Conservation (phyloP, 2,888 invertebrate species). For the Acrobasis repandana region DNA sequence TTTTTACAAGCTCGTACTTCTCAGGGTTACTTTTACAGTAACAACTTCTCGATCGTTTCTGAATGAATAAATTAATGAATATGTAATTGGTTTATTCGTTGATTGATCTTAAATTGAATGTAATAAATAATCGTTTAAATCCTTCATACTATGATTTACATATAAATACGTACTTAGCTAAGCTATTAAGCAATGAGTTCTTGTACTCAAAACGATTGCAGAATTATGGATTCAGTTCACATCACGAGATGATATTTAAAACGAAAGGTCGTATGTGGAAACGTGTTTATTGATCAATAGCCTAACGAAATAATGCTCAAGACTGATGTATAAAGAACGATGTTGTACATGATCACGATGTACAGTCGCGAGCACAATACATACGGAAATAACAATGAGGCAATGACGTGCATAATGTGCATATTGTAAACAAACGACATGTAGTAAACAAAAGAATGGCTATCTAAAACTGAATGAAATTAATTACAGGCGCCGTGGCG, state of each 20-base stretch:
- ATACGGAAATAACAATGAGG: background rate
- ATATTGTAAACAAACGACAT: slow-evolving; percentile 27
- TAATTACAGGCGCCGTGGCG: slow-evolving; percentile 59
- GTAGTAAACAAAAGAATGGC: slow-evolving; percentile 22
- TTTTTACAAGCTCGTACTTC: no score
- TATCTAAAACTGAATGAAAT: slow-evolving; percentile 36
- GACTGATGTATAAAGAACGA: slow-evolving; percentile 7
- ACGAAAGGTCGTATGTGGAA: slow-evolving; percentile 46
- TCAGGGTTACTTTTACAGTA: background rate
- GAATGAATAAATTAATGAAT: background rate
- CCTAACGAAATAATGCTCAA: slow-evolving; percentile 20
- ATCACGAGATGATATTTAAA: slow-evolving; percentile 51
- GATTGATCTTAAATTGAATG: background rate
- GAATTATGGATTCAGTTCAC: slow-evolving; percentile 49
- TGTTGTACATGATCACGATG: background rate
- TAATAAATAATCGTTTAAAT: background rate
- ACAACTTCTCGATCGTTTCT: background rate
- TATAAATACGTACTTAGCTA: background rate
- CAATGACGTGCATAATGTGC: slow-evolving; percentile 19
- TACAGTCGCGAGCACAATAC: slow-evolving; percentile 2
- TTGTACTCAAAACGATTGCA: slow-evolving; percentile 38
- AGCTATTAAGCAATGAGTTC: slow-evolving; percentile 20
- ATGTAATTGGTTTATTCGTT: background rate
- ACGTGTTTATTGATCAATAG: slow-evolving; percentile 28
- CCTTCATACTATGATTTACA: background rate